These are phyloP conservation scores for Xiphorhynchus erythropygius DNA, from an alignment of 2,797 vertebrate species.

Conservation along the genomic window DNA sequence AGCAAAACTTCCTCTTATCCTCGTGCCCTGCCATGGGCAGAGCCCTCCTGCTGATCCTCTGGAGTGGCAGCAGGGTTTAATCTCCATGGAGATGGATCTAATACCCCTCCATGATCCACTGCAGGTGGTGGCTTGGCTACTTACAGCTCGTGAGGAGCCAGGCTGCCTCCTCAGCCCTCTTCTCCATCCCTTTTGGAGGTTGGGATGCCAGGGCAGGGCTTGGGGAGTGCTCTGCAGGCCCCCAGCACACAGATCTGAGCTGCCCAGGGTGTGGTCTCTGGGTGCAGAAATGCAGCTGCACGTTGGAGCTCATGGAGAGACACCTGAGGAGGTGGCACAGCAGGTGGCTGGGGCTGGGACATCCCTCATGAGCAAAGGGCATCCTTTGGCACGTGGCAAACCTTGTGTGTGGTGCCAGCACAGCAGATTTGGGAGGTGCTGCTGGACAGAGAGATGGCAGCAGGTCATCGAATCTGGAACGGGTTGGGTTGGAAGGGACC, in stretches of 20 bases:
- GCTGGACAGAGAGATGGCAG: not conserved
- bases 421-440: not conserved
- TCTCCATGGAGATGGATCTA: not conserved
- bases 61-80: not conserved
- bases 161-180: not conserved
- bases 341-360: not conserved
- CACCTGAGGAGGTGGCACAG: not conserved
- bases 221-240: not conserved
- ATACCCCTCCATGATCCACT: rapidly evolving
- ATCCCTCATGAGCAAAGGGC: not conserved
- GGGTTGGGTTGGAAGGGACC: not conserved
- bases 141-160: not conserved
- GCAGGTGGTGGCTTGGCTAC: not conserved
- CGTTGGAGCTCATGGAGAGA: rapidly evolving
- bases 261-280: not conserved
- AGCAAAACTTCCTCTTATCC: not conserved
- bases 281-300: not conserved
- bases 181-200: not conserved
- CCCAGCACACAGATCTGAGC: not conserved
- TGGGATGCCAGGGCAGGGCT: not conserved
- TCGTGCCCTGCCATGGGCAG: not conserved
- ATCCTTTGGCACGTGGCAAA: rapidly evolving
- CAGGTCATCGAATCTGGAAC: rapidly evolving
- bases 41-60: not conserved
- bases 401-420: rapidly evolving